A percentile compares a stretch with the other conserved stretches of the same genome.
Conservation (phyloP, 1,140 invertebrate genomes). For the Tetraneura akinire region DNA sequence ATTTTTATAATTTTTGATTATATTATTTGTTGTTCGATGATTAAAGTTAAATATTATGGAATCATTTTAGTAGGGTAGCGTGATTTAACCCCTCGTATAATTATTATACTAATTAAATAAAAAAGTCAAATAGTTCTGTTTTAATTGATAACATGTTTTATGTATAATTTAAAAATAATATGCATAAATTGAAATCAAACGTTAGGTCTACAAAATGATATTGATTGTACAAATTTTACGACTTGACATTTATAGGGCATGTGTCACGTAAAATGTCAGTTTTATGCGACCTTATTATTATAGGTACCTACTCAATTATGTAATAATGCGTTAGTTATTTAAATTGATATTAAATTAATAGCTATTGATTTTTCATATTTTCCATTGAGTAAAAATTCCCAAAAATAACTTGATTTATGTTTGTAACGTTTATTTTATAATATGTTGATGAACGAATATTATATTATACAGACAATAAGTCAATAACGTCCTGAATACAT, state of each 20-base stretch:
- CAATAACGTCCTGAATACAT: background rate
- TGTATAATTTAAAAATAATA: too few relatives aligned
- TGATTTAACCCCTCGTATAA: too few relatives aligned
- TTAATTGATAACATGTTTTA: too few relatives aligned
- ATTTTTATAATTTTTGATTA: too few relatives aligned
- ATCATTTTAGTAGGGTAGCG: too few relatives aligned
- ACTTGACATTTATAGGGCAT: constrained; percentile 23
- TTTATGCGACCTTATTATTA: background rate
- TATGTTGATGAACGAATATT: background rate
- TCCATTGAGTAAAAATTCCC: too few relatives aligned
- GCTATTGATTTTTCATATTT: background rate
- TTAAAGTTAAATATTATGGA: too few relatives aligned
- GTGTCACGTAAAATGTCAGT: background rate
- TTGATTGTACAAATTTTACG: background rate
- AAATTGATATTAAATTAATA: constrained; percentile 5
- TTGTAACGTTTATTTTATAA: background rate
- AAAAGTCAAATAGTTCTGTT: too few relatives aligned
- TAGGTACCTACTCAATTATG: background rate
- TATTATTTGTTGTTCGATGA: too few relatives aligned
- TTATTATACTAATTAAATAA: too few relatives aligned
- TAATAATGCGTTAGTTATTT: background rate
- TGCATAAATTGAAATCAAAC: background rate
- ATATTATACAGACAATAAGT: background rate
- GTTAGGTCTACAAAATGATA: background rate
- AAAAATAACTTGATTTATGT: too few relatives aligned